These are phyloP conservation scores for Microcebus murinus DNA, from an alignment of 2,113 vertebrate genomes.

Conservation along the genomic window DNA sequence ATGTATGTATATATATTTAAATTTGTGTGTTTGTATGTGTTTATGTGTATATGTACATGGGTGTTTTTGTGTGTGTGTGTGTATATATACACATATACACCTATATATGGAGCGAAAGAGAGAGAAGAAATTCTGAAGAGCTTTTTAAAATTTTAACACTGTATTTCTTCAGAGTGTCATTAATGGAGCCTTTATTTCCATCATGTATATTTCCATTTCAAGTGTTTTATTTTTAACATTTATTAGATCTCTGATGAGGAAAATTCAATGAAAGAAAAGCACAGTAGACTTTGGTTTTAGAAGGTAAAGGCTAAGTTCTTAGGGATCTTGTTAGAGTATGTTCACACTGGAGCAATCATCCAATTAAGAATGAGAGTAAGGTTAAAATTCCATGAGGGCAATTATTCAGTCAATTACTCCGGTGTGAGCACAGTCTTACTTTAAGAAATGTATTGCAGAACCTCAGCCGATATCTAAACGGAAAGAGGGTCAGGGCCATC, in stretches of 20 bases:
- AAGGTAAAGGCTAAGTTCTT: slow-evolving; percentile 52
- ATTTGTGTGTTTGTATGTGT: not conserved
- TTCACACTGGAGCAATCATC: slow-evolving; percentile 34
- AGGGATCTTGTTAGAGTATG: slow-evolving; percentile 17
- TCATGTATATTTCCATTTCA: not conserved
- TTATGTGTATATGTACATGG: not conserved
- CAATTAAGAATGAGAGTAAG: slow-evolving; percentile 56
- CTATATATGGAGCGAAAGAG: not conserved
- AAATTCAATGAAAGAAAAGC: not conserved
- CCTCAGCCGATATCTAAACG: not conserved
- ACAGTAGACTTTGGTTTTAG: not conserved
- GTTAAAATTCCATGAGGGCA: slow-evolving; percentile 66
- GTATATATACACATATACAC: too few species aligned
- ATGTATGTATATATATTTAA: not conserved
- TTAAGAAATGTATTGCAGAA: slow-evolving; percentile 15
- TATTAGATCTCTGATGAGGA: not conserved
- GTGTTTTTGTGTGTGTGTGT: not conserved
- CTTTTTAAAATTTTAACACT: not conserved
- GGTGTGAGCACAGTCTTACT: slow-evolving; percentile 39
- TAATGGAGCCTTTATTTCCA: not conserved
- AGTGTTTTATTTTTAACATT: slow-evolving; percentile 25
- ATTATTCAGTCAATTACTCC: slow-evolving; percentile 67
- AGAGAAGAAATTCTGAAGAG: not conserved
- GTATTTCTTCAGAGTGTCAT: not conserved
- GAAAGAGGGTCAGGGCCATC: slow-evolving; percentile 31